phyloP scores from a whole-genome alignment of 2,113 vertebrate species.

The Nothobranchius furzeri region DNA sequence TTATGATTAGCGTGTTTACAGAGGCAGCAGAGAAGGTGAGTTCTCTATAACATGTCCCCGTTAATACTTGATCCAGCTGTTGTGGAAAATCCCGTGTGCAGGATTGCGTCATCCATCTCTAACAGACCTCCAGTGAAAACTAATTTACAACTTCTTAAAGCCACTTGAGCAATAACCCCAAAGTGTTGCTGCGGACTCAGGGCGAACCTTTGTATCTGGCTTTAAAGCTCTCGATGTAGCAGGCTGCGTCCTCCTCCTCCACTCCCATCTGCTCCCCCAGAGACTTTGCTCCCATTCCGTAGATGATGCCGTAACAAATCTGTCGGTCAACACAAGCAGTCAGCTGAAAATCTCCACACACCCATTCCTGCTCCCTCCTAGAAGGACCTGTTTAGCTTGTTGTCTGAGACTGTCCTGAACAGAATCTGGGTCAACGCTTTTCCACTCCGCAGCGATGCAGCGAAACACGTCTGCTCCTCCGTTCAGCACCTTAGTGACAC shows the following conservation, averaged over 20 bases:
- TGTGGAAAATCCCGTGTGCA: too few species aligned
- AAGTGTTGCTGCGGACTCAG: too few species aligned
- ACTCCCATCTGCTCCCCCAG: slow-evolving; percentile 96
- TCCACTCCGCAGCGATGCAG: slow-evolving; percentile 96
- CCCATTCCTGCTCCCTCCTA: not conserved
- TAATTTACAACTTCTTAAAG: too few species aligned
- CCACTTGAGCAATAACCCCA: too few species aligned
- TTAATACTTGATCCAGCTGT: too few species aligned
- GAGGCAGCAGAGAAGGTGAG: too few species aligned
- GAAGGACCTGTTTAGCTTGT: slow-evolving; percentile 92
- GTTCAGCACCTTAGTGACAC: slow-evolving; percentile 81
- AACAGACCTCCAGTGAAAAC: too few species aligned
- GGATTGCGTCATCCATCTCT: too few species aligned
- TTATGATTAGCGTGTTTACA: too few species aligned
- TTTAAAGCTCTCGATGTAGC: slow-evolving; percentile 95
- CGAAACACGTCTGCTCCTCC: slow-evolving; percentile 89
- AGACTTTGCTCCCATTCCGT: slow-evolving; percentile 96
- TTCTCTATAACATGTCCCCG: too few species aligned
- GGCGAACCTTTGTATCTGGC: slow-evolving; percentile 89
- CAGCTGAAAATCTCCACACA: not conserved
- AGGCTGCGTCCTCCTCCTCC: slow-evolving; percentile 88
- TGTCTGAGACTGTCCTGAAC: slow-evolving; percentile 88
- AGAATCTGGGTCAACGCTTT: slow-evolving; percentile 82
- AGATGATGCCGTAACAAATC: slow-evolving; percentile 99
- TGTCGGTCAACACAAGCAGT: slow-evolving; percentile 51